A percentile compares a stretch with the other conserved stretches of the same genome.
These are phyloP conservation scores for Fistularia tabacaria DNA, from an alignment of 2,797 vertebrate genomes.

Conservation along the genomic window DNA sequence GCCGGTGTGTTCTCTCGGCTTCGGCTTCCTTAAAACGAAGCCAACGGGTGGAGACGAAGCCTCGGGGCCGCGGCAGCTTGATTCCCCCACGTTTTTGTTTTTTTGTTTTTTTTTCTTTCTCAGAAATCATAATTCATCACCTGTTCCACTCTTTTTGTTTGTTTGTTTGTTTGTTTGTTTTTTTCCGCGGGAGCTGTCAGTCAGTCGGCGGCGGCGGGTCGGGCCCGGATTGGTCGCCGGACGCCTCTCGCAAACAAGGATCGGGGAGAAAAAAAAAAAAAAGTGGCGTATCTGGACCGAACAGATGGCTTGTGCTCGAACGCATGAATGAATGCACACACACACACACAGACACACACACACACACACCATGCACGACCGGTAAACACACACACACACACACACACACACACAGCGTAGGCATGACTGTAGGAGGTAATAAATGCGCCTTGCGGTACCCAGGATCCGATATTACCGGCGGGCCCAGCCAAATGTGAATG, in stretches of 20 bases:
- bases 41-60: conserved; percentile 8
- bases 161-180: too few species aligned
- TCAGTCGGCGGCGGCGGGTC: conserved; percentile 25
- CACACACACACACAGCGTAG: too few species aligned
- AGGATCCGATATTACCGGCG: too few species aligned
- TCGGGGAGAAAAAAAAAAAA: conserved; percentile 26
- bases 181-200: neutral
- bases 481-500: too few species aligned
- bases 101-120: too few species aligned
- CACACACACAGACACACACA: conserved; percentile 2
- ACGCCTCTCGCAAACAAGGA: conserved; percentile 41
- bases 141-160: neutral
- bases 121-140: conserved; percentile 30
- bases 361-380: neutral
- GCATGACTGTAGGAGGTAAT: too few species aligned
- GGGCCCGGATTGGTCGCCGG: conserved; percentile 18
- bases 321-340: conserved; percentile 53
- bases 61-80: neutral
- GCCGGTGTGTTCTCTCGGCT: conserved; percentile 3
- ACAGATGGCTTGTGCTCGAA: conserved; percentile 61
- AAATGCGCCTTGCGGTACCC: too few species aligned
- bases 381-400: too few species aligned
- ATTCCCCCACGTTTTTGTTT: conserved; percentile 15
- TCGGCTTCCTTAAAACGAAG: neutral
- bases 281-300: conserved; percentile 63